These are phyloP conservation scores for Eumacrocentrus americanus DNA, from an alignment of 2,888 invertebrate species.

Conservation along the genomic window DNA sequence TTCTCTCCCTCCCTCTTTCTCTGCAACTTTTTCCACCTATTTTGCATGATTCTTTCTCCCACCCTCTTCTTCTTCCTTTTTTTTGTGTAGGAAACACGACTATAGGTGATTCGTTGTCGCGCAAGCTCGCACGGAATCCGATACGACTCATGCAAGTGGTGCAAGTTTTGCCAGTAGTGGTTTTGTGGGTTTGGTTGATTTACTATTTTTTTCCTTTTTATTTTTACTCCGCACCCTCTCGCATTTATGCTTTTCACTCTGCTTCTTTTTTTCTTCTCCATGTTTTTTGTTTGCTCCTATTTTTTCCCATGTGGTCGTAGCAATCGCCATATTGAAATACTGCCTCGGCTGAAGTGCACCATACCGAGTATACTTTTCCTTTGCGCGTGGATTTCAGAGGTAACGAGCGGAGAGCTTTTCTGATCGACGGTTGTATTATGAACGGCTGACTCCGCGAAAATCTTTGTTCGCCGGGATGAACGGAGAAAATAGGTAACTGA, in stretches of 20 bases:
- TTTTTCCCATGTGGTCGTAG: not conserved
- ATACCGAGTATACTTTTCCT: constrained; percentile 3
- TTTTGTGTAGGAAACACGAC: constrained; percentile 2
- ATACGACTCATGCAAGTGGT: constrained; percentile 11
- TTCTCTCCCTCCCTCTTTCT: not conserved
- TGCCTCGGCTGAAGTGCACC: not conserved
- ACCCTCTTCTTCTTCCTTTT: not conserved
- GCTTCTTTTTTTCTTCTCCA: not conserved
- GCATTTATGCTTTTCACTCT: too few relatives aligned
- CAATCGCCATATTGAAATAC: constrained; percentile 1
- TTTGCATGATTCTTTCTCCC: constrained; percentile 17
- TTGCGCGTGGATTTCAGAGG: constrained; percentile 1
- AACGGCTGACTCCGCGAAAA: constrained; percentile 19
- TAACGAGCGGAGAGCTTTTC: constrained; percentile 14
- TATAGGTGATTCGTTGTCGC: constrained; percentile 4
- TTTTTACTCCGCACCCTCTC: not conserved
- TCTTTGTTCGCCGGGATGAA: constrained; percentile 13
- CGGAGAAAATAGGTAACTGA: constrained; percentile 9
- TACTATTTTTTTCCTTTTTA: constrained; percentile 1
- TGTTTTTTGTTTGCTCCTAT: constrained; percentile 1
- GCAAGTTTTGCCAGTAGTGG: constrained; percentile 7
- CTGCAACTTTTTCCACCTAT: constrained; percentile 19
- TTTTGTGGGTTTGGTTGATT: constrained; percentile 11
- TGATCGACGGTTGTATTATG: constrained; percentile 22
- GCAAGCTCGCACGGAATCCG: constrained; percentile 13